Evolutionary conservation across 2,797 vertebrate species (phyloP), one percentile per base, ranked within the genome.

Genomic region (Columba guinea): DNA sequence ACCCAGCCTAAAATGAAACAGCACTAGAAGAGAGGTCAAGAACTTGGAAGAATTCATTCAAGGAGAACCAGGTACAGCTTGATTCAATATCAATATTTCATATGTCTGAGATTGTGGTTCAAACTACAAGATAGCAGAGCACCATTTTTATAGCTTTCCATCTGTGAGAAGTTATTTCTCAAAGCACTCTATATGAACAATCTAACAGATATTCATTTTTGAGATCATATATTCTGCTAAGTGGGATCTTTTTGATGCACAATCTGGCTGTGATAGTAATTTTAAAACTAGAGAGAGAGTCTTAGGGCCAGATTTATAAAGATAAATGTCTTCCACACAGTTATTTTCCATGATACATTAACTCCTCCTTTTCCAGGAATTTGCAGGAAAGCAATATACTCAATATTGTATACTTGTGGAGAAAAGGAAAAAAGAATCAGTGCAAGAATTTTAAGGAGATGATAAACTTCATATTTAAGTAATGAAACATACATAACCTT

Each of bases 41-140:
- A 96, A 96, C 94, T 97, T 97, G 90, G 95, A 98, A 97, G 78
- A 96, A 94, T 85, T 97, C 87, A 88, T 97, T 96, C 96, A 91
- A 90, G 80, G 48, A 10, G 95, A 97, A 97, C 93, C 95, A 98
- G 95, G 96, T 97, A 97, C 96, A 98, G 94, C 97, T 98, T 98
- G 97, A 97, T 97, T 97, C 97, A 98, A 98, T 98, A 97, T 95
- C 23, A 80, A 91, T 97, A 97, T 97, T 97, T 98, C 97, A 98
- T 97, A 92, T 93, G 89, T 93, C 96, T 95, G 96, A 97, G 97
- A 97, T 74, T 97, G 88, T 93, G 96, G 94, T 97, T 98, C 95
- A 96, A 89, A 78, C 95, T 97, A 97, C 37, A 91, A 98, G 97
- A 97, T 97, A 98, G 96, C 96, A 97, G 96, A 96, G 96, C 95